Evolutionary conservation across 2,888 invertebrate genomes (phyloP).

Genomic region (Dynastes grantii): DNA sequence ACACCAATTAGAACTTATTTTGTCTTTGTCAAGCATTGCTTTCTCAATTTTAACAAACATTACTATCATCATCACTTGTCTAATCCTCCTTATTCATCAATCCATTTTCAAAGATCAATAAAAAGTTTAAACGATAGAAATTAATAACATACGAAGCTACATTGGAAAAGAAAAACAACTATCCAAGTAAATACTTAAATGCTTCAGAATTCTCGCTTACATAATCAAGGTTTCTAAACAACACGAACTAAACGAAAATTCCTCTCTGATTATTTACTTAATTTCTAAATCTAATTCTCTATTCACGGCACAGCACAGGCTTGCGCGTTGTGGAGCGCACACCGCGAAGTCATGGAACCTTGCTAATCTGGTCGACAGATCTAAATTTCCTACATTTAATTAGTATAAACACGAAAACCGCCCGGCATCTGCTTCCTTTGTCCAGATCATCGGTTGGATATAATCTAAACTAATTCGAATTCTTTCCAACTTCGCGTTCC

Average conservation of each 20-base stretch:
- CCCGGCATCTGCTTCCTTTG: conserved; percentile 10
- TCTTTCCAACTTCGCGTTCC: conserved; percentile 16
- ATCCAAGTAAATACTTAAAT: too few relatives aligned
- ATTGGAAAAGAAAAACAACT: too few relatives aligned
- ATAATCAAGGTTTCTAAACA: too few relatives aligned
- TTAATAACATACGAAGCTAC: too few relatives aligned
- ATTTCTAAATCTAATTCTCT: conserved; percentile 1
- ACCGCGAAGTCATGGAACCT: conserved; percentile 8
- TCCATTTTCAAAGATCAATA: too few relatives aligned
- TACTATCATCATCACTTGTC: too few relatives aligned
- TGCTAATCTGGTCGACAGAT: not conserved
- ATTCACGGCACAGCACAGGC: not conserved
- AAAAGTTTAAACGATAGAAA: too few relatives aligned
- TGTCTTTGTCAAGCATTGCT: too few relatives aligned
- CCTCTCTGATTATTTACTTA: conserved; percentile 4
- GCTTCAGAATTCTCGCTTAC: too few relatives aligned
- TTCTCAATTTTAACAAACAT: too few relatives aligned
- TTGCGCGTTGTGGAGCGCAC: not conserved
- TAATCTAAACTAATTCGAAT: conserved; percentile 19
- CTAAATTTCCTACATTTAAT: conserved; percentile 19
- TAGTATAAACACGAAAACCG: conserved; percentile 11
- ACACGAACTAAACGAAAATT: not conserved
- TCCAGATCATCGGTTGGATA: conserved; percentile 15
- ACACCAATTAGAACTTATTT: too few relatives aligned
- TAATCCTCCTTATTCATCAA: too few relatives aligned